Evolutionary conservation across 2,888 invertebrate species (phyloP).

Genomic region (Epistrophe grossulariae): DNA sequence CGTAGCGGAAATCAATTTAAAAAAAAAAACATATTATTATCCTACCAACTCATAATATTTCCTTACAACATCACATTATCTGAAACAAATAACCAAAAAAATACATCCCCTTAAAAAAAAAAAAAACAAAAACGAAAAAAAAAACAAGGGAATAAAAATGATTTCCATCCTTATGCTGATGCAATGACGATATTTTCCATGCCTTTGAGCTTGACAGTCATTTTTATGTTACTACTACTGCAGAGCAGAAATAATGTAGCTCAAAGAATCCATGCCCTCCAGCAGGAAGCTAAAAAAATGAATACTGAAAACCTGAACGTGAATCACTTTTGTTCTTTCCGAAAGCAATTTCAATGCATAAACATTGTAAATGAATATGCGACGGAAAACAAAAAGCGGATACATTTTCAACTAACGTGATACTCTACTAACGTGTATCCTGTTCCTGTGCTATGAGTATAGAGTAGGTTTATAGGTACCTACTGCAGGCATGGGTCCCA

Average conservation of each 20-base stretch:
- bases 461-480: not conserved
- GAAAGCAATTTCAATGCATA: constrained; percentile 41
- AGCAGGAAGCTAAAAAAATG: constrained; percentile 34
- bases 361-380: constrained; percentile 27
- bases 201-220: constrained; percentile 45
- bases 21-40: constrained; percentile 5
- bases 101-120: not conserved
- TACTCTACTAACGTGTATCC: constrained; percentile 22
- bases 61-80: constrained; percentile 9
- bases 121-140: not conserved
- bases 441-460: not conserved
- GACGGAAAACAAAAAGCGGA: constrained; percentile 47
- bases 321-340: constrained; percentile 53
- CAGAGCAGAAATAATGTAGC: constrained; percentile 15
- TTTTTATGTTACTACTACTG: constrained; percentile 36
- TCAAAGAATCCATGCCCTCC: constrained; percentile 13
- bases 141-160: constrained; percentile 9
- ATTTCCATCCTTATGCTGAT: constrained; percentile 34
- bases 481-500: not conserved
- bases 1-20: constrained; percentile 20
- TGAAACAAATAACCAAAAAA: constrained; percentile 1
- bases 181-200: constrained; percentile 37
- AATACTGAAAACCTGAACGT: constrained; percentile 27
- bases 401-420: constrained; percentile 34
- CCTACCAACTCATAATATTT: constrained; percentile 19